phyloP scores from a whole-genome alignment of 2,797 vertebrate species.

The Rousettus madagascariensis region DNA sequence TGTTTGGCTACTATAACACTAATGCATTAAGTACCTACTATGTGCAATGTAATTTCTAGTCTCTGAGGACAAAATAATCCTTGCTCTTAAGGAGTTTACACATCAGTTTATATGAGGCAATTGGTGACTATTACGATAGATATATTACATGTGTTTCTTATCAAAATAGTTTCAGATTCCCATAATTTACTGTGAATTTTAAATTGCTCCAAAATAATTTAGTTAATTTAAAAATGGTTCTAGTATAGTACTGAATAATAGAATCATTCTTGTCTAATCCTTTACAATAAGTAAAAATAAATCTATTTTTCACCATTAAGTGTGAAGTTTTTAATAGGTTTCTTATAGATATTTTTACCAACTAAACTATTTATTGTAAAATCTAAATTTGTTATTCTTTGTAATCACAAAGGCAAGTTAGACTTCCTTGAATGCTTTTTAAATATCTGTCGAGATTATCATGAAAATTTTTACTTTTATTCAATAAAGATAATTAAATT shows the following conservation, averaged over 20 bases:
- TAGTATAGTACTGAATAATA: background rate
- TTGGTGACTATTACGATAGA: background rate
- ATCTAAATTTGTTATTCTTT: background rate
- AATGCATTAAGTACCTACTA: background rate
- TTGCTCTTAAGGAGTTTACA: background rate
- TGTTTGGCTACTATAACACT: background rate
- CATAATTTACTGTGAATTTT: background rate
- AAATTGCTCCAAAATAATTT: background rate
- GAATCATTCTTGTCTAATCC: background rate
- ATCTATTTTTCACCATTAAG: background rate
- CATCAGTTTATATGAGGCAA: background rate
- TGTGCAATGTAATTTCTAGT: background rate
- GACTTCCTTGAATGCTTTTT: background rate
- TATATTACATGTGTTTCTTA: background rate
- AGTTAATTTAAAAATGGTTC: background rate
- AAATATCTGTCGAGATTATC: background rate
- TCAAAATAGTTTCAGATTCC: background rate
- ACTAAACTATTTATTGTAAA: background rate
- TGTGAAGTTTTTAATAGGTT: background rate
- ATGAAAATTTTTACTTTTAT: background rate
- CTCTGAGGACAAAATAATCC: background rate
- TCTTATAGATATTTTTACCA: background rate
- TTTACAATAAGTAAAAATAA: background rate
- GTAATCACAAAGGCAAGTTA: background rate
- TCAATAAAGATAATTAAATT: background rate